Conservation (phyloP, 2,113 vertebrate species). For the Nothoprocta pentlandii region DNA sequence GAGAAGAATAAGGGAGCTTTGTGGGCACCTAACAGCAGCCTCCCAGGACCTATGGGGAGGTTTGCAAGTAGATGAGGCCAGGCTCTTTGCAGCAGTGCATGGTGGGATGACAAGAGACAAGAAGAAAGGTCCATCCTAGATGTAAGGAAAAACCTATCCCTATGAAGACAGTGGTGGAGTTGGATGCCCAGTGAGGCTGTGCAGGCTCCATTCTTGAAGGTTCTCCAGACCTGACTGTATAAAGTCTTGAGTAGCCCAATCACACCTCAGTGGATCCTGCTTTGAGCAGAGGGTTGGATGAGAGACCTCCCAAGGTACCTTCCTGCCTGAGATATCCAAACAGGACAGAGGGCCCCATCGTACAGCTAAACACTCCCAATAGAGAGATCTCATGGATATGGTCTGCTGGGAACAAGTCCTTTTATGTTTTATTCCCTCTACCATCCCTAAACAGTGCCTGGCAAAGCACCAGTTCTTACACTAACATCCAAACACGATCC, state of each 20-base stretch:
- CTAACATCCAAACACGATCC: neutral
- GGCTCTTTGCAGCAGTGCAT: neutral
- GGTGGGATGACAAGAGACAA: neutral
- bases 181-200: neutral
- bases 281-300: neutral
- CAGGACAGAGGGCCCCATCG: accelerated
- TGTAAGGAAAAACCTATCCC: neutral
- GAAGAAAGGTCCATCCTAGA: neutral
- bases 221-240: neutral
- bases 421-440: neutral
- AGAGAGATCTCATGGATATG: neutral
- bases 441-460: neutral
- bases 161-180: neutral
- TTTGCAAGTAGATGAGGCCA: neutral
- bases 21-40: neutral
- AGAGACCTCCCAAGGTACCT: neutral
- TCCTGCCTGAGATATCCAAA: neutral
- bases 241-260: neutral
- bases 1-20: neutral
- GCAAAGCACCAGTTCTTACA: neutral
- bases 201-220: neutral
- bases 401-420: neutral
- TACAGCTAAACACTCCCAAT: neutral
- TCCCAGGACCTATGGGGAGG: neutral
- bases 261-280: neutral